Conservation (phyloP, 2,113 vertebrate genomes). For the Leucopternis melanops region DNA sequence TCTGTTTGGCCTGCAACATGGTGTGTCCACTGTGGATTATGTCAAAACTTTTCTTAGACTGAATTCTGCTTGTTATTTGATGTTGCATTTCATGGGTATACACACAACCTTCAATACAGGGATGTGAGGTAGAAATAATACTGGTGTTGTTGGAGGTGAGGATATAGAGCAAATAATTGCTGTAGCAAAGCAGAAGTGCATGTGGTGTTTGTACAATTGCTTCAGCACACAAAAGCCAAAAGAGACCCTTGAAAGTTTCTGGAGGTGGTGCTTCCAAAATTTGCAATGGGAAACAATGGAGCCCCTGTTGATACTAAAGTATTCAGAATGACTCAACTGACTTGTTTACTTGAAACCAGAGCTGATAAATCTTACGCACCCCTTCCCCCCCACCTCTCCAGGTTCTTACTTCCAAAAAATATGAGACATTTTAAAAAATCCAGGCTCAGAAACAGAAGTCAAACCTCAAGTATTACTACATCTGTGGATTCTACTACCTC, state of each 20-base stretch:
- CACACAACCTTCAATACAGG: neutral
- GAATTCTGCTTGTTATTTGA: neutral
- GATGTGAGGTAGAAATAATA: neutral
- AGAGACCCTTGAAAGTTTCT: neutral
- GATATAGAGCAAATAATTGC: neutral
- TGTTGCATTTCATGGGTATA: neutral
- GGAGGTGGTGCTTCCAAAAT: neutral
- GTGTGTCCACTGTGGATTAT: neutral
- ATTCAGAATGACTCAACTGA: neutral
- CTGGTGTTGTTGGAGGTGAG: neutral
- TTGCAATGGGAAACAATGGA: neutral
- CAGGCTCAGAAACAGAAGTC: neutral
- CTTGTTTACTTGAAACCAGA: neutral
- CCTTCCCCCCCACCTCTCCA: neutral
- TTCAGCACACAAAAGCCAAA: neutral
- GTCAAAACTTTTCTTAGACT: neutral
- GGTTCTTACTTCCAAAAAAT: neutral
- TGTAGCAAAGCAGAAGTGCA: neutral
- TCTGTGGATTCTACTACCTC: neutral
- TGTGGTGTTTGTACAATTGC: neutral
- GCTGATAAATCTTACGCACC: neutral
- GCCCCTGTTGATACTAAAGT: neutral
- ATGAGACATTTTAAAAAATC: neutral
- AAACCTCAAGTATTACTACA: neutral
- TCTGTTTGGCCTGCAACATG: neutral